Percentiles rank a stretch among this genome's conserved stretches.
These are phyloP conservation scores for Ploceus nigricollis DNA, from an alignment of 2,113 vertebrate genomes.

Conservation along the genomic window DNA sequence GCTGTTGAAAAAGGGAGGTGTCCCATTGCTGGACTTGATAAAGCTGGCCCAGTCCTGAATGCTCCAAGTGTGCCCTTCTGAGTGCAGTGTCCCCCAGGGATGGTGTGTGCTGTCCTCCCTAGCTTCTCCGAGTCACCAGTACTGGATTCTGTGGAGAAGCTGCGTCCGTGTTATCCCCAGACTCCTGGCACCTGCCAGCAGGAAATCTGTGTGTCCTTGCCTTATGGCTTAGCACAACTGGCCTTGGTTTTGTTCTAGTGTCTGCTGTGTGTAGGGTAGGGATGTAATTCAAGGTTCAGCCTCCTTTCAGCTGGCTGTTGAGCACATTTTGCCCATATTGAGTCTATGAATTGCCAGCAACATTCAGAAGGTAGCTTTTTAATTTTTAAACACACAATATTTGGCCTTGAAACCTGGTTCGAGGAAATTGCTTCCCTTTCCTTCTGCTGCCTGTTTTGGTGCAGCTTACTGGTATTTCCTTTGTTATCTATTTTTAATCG, in stretches of 20 bases:
- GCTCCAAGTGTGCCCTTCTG: not conserved
- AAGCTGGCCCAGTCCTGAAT: not conserved
- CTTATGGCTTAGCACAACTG: not conserved
- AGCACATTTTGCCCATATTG: not conserved
- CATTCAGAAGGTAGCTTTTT: not conserved
- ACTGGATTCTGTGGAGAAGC: not conserved
- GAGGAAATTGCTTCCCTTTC: conserved; percentile 3
- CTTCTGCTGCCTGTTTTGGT: not conserved
- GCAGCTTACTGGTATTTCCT: conserved; percentile 37
- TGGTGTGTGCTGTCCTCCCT: accelerated
- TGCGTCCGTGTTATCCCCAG: accelerated
- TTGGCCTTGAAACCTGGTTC: not conserved
- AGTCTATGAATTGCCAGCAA: not conserved
- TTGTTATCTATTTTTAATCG: not conserved
- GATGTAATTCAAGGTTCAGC: not conserved
- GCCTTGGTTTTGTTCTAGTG: not conserved
- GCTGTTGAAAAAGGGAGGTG: not conserved
- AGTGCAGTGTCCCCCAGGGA: accelerated
- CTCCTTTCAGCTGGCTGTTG: not conserved
- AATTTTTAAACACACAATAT: not conserved
- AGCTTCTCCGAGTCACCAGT: accelerated
- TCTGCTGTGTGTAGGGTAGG: not conserved
- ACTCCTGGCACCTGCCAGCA: not conserved
- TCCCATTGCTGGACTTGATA: not conserved
- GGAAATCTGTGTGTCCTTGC: not conserved